A percentile compares a stretch with the other conserved stretches of the same genome.
These are phyloP conservation scores for Anas capensis DNA, from an alignment of 2,797 vertebrate species.

Conservation along the genomic window DNA sequence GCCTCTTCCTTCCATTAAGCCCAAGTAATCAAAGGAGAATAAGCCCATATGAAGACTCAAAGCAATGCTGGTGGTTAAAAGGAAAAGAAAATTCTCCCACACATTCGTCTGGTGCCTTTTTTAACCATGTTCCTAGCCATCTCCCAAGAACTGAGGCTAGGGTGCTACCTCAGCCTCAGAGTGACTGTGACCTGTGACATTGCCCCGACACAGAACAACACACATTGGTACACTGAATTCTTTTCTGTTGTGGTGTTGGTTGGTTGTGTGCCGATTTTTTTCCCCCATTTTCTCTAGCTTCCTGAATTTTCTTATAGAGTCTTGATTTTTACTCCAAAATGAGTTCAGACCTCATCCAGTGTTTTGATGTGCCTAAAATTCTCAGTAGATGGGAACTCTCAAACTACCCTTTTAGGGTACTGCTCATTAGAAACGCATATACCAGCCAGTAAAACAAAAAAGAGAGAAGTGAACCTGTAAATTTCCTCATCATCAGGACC, in stretches of 20 bases:
- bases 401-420: not conserved
- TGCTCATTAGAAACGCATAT: not conserved
- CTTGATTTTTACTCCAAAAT: not conserved
- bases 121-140: not conserved
- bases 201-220: not conserved
- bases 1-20: not conserved
- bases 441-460: not conserved
- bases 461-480: not conserved
- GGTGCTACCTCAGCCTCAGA: not conserved
- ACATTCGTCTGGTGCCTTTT: not conserved
- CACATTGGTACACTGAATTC: not conserved
- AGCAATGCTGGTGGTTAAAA: not conserved
- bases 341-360: not conserved
- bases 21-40: not conserved
- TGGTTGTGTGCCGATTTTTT: fast-evolving
- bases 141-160: not conserved
- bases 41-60: not conserved
- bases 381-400: not conserved
- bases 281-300: not conserved
- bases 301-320: not conserved
- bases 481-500: not conserved
- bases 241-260: not conserved
- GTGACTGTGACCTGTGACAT: not conserved
- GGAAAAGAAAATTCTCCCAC: not conserved
- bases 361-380: not conserved